Evolutionary conservation across 2,888 invertebrate genomes (phyloP).

Genomic region (Caenorhabditis doughertyi): DNA sequence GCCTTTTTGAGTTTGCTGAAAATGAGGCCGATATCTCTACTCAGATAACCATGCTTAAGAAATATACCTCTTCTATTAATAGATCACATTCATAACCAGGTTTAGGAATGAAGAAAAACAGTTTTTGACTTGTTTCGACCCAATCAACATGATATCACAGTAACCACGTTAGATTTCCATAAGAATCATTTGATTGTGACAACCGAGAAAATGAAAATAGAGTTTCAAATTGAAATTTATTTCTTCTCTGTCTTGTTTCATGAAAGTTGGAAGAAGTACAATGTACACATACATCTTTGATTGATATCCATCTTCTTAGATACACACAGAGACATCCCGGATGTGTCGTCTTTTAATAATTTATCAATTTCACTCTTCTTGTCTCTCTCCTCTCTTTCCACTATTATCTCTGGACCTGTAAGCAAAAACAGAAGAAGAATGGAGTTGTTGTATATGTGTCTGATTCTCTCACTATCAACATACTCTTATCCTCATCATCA

Average conservation of each 20-base stretch:
- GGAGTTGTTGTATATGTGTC: conserved; percentile 18
- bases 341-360: conserved; percentile 57
- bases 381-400: conserved; percentile 1
- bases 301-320: conserved; percentile 42
- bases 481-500: conserved; percentile 30
- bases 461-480: conserved; percentile 45
- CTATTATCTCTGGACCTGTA: conserved; percentile 8
- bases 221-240: conserved; percentile 1
- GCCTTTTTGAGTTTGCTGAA: no score
- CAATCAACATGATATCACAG: no score
- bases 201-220: not conserved
- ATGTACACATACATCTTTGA: conserved; percentile 23
- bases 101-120: no score
- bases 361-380: conserved; percentile 47
- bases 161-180: no score
- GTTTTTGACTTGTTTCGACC: no score
- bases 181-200: no score
- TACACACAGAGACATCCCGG: conserved; percentile 35
- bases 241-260: not conserved
- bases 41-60: no score
- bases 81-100: no score
- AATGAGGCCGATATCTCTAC: no score
- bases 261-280: conserved; percentile 15
- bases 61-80: no score
- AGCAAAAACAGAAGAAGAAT: conserved; percentile 40